Evolutionary conservation across 2,888 invertebrate genomes (phyloP).

Genomic region (Calephelis perditalis): DNA sequence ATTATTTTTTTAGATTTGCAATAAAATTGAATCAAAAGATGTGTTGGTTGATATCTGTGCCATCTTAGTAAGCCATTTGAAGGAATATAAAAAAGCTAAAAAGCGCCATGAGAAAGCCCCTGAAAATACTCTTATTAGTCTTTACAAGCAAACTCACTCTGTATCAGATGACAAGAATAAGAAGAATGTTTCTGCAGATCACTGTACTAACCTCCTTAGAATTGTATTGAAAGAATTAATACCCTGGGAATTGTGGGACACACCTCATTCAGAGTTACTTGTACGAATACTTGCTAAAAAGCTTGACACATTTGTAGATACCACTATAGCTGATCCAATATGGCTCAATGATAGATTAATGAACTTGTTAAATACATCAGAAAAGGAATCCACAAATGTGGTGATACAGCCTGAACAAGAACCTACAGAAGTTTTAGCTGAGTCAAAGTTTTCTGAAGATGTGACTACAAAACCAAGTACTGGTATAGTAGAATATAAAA

Average conservation of each 20-base stretch:
- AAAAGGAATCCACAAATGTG: conserved; percentile 2
- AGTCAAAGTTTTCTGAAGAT: neutral
- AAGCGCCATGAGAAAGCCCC: conserved; percentile 74
- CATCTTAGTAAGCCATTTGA: conserved; percentile 78
- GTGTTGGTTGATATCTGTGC: conserved; percentile 66
- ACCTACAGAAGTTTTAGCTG: neutral
- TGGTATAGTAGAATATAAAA: neutral
- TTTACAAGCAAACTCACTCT: conserved; percentile 67
- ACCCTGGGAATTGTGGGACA: conserved; percentile 83
- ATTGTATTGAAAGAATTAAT: conserved; percentile 79
- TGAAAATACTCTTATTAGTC: conserved; percentile 56
- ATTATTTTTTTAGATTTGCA: conserved; percentile 51
- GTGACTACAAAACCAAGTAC: no score
- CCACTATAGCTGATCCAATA: conserved; percentile 66
- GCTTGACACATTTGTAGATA: conserved; percentile 68
- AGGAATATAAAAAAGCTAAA: conserved; percentile 80
- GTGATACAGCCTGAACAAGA: neutral
- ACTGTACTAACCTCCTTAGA: conserved; percentile 79
- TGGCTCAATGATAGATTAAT: conserved; percentile 68
- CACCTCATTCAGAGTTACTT: conserved; percentile 80
- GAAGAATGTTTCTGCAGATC: conserved; percentile 67
- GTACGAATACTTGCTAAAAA: conserved; percentile 80
- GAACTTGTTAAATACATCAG: conserved; percentile 38
- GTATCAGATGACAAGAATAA: conserved; percentile 50
- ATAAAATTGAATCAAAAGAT: conserved; percentile 66